Evolutionary conservation across 2,888 invertebrate genomes (phyloP).

Genomic region (Sinelater perroti): DNA sequence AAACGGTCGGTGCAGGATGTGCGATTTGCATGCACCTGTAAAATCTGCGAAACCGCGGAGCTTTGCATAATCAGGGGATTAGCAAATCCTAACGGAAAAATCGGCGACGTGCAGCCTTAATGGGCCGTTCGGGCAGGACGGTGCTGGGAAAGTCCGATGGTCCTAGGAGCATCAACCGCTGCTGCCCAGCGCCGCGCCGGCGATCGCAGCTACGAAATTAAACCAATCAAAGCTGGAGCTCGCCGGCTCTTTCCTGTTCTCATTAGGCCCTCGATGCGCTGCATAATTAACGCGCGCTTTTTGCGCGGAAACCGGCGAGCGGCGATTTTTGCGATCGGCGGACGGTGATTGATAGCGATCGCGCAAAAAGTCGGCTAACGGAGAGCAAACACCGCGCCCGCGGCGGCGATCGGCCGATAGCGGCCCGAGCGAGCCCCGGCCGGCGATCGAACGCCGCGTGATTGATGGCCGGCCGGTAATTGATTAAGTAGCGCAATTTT

Average conservation of each 20-base stretch:
- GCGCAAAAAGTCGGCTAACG: slow-evolving; percentile 24
- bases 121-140: too few species aligned
- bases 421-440: slow-evolving; percentile 30
- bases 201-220: too few species aligned
- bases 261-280: slow-evolving; percentile 6
- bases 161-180: too few species aligned
- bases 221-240: slow-evolving; percentile 9
- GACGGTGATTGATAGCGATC: slow-evolving; percentile 17
- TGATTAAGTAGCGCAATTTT: slow-evolving; percentile 52
- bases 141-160: too few species aligned
- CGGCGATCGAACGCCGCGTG: slow-evolving; percentile 44
- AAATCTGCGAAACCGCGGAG: too few species aligned
- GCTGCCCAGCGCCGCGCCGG: too few species aligned
- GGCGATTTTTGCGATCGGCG: slow-evolving; percentile 1
- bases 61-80: too few species aligned
- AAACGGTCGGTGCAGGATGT: too few species aligned
- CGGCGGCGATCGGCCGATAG: slow-evolving; percentile 38
- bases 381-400: slow-evolving; percentile 28
- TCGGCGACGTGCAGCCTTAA: too few species aligned
- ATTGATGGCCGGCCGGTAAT: slow-evolving; percentile 51
- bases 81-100: too few species aligned
- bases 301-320: too few species aligned
- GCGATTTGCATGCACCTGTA: too few species aligned
- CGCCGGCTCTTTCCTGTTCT: slow-evolving; percentile 11
- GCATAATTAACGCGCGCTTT: slow-evolving; percentile 8